phyloP scores from a whole-genome alignment of 2,113 vertebrate genomes.

The Dasyurus viverrinus region DNA sequence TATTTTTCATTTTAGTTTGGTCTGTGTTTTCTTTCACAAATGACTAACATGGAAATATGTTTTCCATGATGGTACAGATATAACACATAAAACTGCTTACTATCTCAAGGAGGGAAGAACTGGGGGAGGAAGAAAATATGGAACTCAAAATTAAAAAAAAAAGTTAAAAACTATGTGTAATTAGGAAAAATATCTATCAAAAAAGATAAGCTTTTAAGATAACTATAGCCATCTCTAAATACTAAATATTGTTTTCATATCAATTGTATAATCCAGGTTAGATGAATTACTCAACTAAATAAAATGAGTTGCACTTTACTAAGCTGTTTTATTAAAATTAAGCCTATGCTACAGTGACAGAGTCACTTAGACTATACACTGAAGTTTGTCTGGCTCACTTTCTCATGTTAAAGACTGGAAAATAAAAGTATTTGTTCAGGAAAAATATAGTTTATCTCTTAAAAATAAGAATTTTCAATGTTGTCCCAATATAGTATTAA shows the following conservation, averaged over 20 bases:
- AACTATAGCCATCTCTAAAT: not conserved
- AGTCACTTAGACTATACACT: constrained; percentile 19
- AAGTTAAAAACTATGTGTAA: too few relatives aligned
- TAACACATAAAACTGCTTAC: too few relatives aligned
- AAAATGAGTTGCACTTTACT: not conserved
- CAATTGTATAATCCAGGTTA: not conserved
- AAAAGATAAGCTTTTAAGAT: not conserved
- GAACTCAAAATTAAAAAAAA: too few relatives aligned
- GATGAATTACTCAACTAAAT: constrained; percentile 24
- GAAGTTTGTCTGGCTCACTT: constrained; percentile 15
- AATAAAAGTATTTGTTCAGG: not conserved
- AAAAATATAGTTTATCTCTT: constrained; percentile 26
- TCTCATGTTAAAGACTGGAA: constrained; percentile 21
- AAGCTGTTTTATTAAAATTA: constrained; percentile 29
- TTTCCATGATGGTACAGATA: too few relatives aligned
- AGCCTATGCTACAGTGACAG: not conserved
- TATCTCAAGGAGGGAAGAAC: too few relatives aligned
- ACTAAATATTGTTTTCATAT: constrained; percentile 20
- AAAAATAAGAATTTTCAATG: constrained; percentile 36
- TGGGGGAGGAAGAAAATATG: too few relatives aligned
- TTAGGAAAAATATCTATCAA: too few relatives aligned
- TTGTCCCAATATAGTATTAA: constrained; percentile 10
- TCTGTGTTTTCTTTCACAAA: too few relatives aligned
- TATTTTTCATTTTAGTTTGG: too few relatives aligned
- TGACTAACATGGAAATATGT: too few relatives aligned